A percentile compares a stretch with the other conserved stretches of the same genome.
Evolutionary conservation across 1,140 invertebrate genomes (phyloP).

Genomic region (Cecropterus lyciades): DNA sequence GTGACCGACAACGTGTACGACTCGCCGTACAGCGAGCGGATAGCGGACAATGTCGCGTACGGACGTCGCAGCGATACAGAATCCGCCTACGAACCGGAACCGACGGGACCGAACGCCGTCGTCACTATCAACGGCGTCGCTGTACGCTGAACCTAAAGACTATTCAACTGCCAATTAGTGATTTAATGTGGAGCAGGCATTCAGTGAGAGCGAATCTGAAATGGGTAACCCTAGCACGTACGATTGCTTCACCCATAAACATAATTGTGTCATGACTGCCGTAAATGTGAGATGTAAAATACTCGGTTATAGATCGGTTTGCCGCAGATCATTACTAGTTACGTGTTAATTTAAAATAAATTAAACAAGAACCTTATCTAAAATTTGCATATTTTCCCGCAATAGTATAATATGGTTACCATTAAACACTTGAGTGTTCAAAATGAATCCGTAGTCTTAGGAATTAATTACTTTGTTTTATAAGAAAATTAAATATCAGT

Average conservation of each 20-base stretch:
- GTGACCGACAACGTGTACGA: slow-evolving; percentile 91
- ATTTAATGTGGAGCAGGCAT: too few species aligned
- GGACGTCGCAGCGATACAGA: slow-evolving; percentile 81
- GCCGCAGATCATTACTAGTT: not conserved
- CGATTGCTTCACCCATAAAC: too few species aligned
- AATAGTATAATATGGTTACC: slow-evolving; percentile 50
- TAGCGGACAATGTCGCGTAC: slow-evolving; percentile 78
- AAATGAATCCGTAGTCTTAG: slow-evolving; percentile 44
- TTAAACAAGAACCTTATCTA: too few species aligned
- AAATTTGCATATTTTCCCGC: not conserved
- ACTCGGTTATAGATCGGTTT: too few species aligned
- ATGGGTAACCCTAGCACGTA: too few species aligned
- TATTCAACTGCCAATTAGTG: too few species aligned
- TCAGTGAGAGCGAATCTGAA: too few species aligned
- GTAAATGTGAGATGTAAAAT: too few species aligned
- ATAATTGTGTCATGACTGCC: too few species aligned
- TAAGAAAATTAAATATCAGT: slow-evolving; percentile 32
- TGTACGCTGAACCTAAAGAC: slow-evolving; percentile 62
- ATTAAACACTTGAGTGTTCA: slow-evolving; percentile 50
- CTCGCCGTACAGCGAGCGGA: slow-evolving; percentile 85
- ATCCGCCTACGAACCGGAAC: slow-evolving; percentile 83
- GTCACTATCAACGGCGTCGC: slow-evolving; percentile 82
- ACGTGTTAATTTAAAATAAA: not conserved
- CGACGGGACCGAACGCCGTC: slow-evolving; percentile 65
- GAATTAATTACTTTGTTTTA: slow-evolving; percentile 17